Percentiles rank a stretch among this genome's conserved stretches.
Evolutionary conservation across 2,113 vertebrate genomes (phyloP).

Genomic region (Megaptera novaeangliae): DNA sequence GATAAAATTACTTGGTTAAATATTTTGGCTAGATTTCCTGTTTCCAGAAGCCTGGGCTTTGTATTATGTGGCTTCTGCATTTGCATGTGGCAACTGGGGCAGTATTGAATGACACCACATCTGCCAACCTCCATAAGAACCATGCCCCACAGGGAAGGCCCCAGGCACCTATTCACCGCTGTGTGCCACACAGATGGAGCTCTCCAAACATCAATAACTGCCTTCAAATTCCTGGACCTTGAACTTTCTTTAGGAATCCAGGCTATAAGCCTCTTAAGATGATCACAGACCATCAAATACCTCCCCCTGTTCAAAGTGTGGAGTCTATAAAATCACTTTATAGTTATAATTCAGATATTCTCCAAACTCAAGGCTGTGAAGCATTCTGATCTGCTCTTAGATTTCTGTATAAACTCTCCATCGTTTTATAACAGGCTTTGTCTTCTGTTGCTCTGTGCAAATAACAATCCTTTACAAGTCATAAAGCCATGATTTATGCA

Average conservation of each 20-base stretch:
- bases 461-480: background rate
- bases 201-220: background rate
- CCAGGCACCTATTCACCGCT: background rate
- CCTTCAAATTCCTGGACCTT: conserved; percentile 22
- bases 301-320: background rate
- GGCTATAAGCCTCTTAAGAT: conserved; percentile 47
- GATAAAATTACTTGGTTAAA: conserved; percentile 77
- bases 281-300: background rate
- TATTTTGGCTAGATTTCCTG: conserved; percentile 75
- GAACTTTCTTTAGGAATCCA: conserved; percentile 46
- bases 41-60: conserved; percentile 57
- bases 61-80: conserved; percentile 46
- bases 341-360: conserved; percentile 38
- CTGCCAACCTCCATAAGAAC: conserved; percentile 55
- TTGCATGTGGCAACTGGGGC: conserved; percentile 25
- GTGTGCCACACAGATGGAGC: background rate
- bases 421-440: conserved; percentile 36
- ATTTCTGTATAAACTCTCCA: conserved; percentile 33
- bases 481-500: background rate
- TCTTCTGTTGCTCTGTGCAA: background rate
- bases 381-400: conserved; percentile 49
- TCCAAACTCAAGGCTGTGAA: conserved; percentile 16
- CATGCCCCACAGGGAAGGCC: background rate
- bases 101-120: conserved; percentile 51
- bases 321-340: conserved; percentile 23